A percentile compares a stretch with the other conserved stretches of the same genome.
These are phyloP conservation scores for Cassiopea xamachana DNA, from an alignment of 30 jellyfish, hydroid and myxozoan genomes.

Conservation along the genomic window DNA sequence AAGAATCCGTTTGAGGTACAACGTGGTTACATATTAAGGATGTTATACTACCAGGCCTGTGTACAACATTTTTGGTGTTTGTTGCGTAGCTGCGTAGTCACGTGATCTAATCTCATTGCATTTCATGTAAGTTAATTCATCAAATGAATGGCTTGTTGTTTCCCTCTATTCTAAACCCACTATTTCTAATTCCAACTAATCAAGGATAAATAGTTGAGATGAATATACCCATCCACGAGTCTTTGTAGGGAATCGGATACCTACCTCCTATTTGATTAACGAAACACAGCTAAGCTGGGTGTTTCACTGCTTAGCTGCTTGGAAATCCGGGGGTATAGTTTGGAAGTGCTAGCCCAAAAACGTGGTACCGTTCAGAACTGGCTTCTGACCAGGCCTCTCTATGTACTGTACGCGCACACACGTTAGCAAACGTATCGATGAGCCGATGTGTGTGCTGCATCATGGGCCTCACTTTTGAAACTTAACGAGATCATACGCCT, in stretches of 20 bases:
- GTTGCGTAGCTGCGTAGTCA: background rate
- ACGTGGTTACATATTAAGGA: too few relatives aligned
- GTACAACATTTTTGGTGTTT: too few relatives aligned
- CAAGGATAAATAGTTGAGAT: background rate
- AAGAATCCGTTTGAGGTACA: too few relatives aligned
- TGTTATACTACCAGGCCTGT: too few relatives aligned
- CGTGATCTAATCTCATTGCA: background rate
- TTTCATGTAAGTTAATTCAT: too few relatives aligned
- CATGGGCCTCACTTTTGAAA: too few relatives aligned
- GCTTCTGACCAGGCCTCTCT: too few relatives aligned
- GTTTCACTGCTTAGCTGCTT: background rate
- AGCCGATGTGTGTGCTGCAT: too few relatives aligned
- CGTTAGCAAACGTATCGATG: too few relatives aligned
- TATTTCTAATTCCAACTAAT: background rate
- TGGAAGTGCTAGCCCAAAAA: background rate
- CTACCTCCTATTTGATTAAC: background rate
- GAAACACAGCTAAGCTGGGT: background rate
- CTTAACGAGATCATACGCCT: too few relatives aligned
- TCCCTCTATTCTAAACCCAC: background rate
- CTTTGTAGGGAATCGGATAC: background rate
- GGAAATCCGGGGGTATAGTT: background rate
- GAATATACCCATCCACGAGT: background rate
- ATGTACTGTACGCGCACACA: too few relatives aligned
- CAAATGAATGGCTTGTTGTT: background rate
- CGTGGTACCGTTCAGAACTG: too few relatives aligned